A percentile compares a stretch with the other conserved stretches of the same genome.
Evolutionary conservation across 2,888 invertebrate species (phyloP).

Genomic region (Drosophila putrida): DNA sequence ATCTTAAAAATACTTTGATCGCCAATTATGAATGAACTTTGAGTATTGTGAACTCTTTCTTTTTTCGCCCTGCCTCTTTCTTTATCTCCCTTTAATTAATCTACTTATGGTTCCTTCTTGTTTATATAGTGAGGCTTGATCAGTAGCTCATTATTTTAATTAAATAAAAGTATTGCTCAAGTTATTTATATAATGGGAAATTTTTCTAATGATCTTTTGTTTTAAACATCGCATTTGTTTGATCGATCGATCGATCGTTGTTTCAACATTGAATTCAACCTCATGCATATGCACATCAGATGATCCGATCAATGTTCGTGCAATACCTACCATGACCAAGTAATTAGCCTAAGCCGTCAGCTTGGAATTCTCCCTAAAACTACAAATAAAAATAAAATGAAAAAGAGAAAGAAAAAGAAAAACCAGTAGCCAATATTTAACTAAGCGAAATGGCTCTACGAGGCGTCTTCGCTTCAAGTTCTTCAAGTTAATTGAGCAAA

Average conservation of each 20-base stretch:
- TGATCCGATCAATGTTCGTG: conserved; percentile 8
- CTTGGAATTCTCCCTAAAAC: neutral
- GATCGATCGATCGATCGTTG: conserved; percentile 29
- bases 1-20: too few relatives aligned
- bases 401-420: conserved; percentile 12
- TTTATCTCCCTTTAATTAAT: too few relatives aligned
- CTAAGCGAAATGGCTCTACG: conserved; percentile 50
- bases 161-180: too few relatives aligned
- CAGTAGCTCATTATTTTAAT: too few relatives aligned
- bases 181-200: too few relatives aligned
- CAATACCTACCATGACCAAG: conserved; percentile 28
- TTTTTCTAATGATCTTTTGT: neutral
- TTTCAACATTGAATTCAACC: neutral
- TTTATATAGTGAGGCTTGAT: too few relatives aligned
- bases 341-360: conserved; percentile 36
- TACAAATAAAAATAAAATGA: neutral
- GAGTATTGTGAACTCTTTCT: too few relatives aligned
- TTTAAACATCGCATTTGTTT: conserved; percentile 2
- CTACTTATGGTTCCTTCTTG: too few relatives aligned
- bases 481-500: conserved; percentile 48
- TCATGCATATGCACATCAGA: conserved; percentile 27
- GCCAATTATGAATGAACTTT: too few relatives aligned
- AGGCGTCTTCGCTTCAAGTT: conserved; percentile 34
- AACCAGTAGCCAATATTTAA: conserved; percentile 70
- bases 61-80: too few relatives aligned